These are phyloP conservation scores for Cydia splendana DNA, from an alignment of 1,140 invertebrate species.

Conservation along the genomic window DNA sequence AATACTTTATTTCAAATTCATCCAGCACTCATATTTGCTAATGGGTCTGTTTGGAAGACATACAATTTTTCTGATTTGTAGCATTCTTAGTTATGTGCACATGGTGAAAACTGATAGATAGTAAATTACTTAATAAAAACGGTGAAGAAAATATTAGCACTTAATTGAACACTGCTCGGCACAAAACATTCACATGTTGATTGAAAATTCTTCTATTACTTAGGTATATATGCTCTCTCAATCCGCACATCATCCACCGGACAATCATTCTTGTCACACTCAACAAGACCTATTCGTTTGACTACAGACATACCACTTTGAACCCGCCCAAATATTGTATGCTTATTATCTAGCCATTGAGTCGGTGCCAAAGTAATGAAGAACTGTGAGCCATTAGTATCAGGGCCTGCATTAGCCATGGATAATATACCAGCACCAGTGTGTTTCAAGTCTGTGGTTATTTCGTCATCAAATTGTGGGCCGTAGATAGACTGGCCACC, in stretches of 20 bases:
- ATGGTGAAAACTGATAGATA: too few species aligned
- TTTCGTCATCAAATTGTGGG: constrained; percentile 96
- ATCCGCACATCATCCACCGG: constrained; percentile 96
- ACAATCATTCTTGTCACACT: constrained; percentile 94
- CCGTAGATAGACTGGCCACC: constrained; percentile 99
- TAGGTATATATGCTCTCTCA: constrained; percentile 84
- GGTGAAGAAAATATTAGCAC: not conserved
- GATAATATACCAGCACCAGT: constrained; percentile 88
- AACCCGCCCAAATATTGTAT: constrained; percentile 96
- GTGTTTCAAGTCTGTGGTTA: constrained; percentile 96
- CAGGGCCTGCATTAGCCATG: constrained; percentile 94
- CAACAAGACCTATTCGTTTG: constrained; percentile 94
- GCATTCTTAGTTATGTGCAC: too few species aligned
- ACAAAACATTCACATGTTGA: not conserved
- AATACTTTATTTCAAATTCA: too few species aligned
- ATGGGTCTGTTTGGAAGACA: too few species aligned
- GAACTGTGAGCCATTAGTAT: constrained; percentile 99
- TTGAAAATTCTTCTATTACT: constrained; percentile 45
- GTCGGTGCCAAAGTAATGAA: constrained; percentile 98
- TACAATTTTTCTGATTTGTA: too few species aligned
- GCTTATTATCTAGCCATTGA: constrained; percentile 98
- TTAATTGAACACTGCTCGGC: not conserved
- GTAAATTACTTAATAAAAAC: not conserved
- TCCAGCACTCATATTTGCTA: too few species aligned
- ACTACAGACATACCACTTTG: constrained; percentile 93